phyloP scores from a whole-genome alignment of 1,140 invertebrate species.

The Solen grandis region DNA sequence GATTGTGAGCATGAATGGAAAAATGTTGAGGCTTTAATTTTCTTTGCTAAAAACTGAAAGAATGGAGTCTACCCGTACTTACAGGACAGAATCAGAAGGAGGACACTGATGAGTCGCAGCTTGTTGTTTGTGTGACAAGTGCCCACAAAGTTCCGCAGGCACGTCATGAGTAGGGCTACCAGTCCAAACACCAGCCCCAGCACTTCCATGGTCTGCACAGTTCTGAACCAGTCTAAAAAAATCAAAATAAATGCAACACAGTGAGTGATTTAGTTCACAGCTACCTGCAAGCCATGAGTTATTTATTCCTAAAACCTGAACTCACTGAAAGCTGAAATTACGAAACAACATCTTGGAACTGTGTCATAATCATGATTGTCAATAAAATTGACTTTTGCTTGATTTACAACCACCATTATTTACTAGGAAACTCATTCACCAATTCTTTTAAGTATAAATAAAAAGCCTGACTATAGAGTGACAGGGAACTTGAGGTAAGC shows the following conservation, averaged over 20 bases:
- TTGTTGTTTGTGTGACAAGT: constrained; percentile 32
- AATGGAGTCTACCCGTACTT: no score
- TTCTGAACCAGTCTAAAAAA: constrained; percentile 52
- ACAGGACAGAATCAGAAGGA: constrained; percentile 14
- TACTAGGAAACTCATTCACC: no score
- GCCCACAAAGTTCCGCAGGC: constrained; percentile 15
- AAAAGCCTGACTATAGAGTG: no score
- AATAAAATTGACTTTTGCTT: not conserved
- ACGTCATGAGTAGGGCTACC: constrained; percentile 29
- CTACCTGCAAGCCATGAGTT: not conserved
- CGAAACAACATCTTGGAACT: not conserved
- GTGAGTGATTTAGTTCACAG: not conserved
- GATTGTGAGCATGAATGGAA: no score
- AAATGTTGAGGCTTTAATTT: no score
- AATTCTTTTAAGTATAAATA: no score
- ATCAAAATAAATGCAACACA: not conserved
- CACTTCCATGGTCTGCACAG: constrained; percentile 47
- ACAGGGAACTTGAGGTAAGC: no score
- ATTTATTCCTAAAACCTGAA: not conserved
- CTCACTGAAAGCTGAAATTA: not conserved
- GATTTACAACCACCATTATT: not conserved
- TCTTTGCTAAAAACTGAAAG: no score
- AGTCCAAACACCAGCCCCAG: constrained; percentile 33
- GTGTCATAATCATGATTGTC: not conserved
- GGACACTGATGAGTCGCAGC: constrained; percentile 21